Evolutionary conservation across 2,888 invertebrate species (phyloP).

Genomic region (Biston betularia): DNA sequence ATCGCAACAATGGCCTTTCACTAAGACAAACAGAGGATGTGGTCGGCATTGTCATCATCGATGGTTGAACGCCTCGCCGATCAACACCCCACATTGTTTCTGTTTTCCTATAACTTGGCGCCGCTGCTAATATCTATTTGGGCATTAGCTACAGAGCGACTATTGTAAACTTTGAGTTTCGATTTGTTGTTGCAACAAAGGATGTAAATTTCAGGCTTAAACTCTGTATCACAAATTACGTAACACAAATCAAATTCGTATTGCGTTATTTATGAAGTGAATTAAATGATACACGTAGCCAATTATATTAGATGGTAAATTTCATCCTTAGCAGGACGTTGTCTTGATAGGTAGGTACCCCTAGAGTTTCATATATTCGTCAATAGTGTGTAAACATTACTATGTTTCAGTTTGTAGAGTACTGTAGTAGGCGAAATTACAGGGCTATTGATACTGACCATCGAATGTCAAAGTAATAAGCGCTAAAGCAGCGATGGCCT

Average conservation of each 20-base stretch:
- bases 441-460: too few species aligned
- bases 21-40: slow-evolving; percentile 80
- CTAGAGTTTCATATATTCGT: too few species aligned
- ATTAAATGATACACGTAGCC: too few species aligned
- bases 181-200: slow-evolving; percentile 5
- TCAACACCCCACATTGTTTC: slow-evolving; percentile 57
- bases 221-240: neutral
- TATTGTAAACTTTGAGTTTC: slow-evolving; percentile 11
- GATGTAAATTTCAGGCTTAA: neutral
- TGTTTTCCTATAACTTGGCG: slow-evolving; percentile 56
- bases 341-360: too few species aligned
- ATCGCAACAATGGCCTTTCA: slow-evolving; percentile 75
- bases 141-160: slow-evolving; percentile 19
- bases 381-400: too few species aligned
- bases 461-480: too few species aligned
- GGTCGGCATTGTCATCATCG: slow-evolving; percentile 70
- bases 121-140: slow-evolving; percentile 21
- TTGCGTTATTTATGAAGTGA: too few species aligned
- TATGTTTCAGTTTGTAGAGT: too few species aligned
- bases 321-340: too few species aligned
- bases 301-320: neutral
- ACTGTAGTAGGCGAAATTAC: too few species aligned
- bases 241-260: too few species aligned
- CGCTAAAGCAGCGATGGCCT: too few species aligned
- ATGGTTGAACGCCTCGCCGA: slow-evolving; percentile 56